phyloP scores from a whole-genome alignment of 2,888 invertebrate genomes.

The Entomobrya multifasciata region DNA sequence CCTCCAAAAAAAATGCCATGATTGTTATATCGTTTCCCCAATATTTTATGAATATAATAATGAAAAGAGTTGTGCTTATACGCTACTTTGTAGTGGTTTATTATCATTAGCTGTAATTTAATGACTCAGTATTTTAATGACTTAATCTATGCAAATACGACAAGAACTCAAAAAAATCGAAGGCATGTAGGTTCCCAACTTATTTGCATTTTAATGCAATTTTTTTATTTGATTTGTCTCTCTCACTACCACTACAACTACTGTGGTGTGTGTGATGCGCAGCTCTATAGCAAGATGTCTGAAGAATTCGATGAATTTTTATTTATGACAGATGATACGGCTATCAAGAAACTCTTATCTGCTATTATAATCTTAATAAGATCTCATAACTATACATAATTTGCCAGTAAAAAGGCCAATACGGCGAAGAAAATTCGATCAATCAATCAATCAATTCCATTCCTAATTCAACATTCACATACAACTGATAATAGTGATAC shows the following conservation, averaged over 20 bases:
- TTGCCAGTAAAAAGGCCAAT: constrained; percentile 42
- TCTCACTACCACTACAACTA: constrained; percentile 21
- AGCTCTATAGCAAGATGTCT: too few species aligned
- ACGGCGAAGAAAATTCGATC: constrained; percentile 49
- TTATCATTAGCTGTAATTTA: constrained; percentile 57
- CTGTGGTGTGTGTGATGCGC: too few species aligned
- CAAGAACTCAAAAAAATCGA: not conserved
- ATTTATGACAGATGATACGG: constrained; percentile 51
- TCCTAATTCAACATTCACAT: constrained; percentile 30
- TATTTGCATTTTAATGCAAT: constrained; percentile 59
- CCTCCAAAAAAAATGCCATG: constrained; percentile 33
- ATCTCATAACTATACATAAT: constrained; percentile 45
- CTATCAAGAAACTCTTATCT: constrained; percentile 46
- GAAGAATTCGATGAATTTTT: constrained; percentile 31
- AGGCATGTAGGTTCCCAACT: not conserved
- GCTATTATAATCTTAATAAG: constrained; percentile 49
- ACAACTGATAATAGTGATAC: constrained; percentile 7
- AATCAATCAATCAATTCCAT: constrained; percentile 53
- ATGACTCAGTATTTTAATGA: constrained; percentile 56
- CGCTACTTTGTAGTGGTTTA: constrained; percentile 12
- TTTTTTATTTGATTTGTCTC: constrained; percentile 46
- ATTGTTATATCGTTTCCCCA: constrained; percentile 39
- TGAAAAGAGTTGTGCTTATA: not conserved
- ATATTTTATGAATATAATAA: constrained; percentile 12
- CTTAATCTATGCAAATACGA: constrained; percentile 52